A percentile compares a stretch with the other conserved stretches of the same genome.
phyloP scores from a whole-genome alignment of 2,888 invertebrate species.

The Epinotia demarniana region DNA sequence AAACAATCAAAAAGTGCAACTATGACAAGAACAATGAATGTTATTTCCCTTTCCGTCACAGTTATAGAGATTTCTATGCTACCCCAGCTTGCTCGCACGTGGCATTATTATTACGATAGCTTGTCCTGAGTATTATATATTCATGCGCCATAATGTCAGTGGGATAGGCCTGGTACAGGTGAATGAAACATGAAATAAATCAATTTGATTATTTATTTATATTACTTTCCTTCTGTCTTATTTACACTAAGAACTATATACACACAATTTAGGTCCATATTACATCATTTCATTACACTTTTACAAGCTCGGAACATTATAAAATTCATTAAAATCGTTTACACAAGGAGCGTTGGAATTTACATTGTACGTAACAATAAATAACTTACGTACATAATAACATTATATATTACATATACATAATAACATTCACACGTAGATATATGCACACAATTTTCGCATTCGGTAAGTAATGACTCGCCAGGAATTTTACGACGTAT shows the following conservation, averaged over 20 bases:
- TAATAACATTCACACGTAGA: slow-evolving; percentile 20
- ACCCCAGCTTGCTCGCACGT: too few relatives aligned
- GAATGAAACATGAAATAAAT: not conserved
- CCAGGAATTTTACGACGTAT: too few relatives aligned
- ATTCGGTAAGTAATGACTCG: not conserved
- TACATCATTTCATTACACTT: slow-evolving; percentile 57
- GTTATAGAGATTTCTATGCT: too few relatives aligned
- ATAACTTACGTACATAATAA: slow-evolving; percentile 31
- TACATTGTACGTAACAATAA: slow-evolving; percentile 25
- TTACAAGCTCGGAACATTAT: slow-evolving; percentile 54
- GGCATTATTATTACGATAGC: too few relatives aligned
- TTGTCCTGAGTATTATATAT: too few relatives aligned
- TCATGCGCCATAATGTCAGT: too few relatives aligned
- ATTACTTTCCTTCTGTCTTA: slow-evolving; percentile 66
- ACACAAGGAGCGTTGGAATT: slow-evolving; percentile 30
- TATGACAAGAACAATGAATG: too few relatives aligned
- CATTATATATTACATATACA: slow-evolving; percentile 26
- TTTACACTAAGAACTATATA: slow-evolving; percentile 78
- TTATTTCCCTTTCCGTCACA: too few relatives aligned
- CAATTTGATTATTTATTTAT: slow-evolving; percentile 50
- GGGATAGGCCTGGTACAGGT: too few relatives aligned
- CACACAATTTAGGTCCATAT: slow-evolving; percentile 78
- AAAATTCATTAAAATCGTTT: slow-evolving; percentile 46
- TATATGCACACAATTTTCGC: not conserved
- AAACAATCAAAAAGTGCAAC: too few relatives aligned